Evolutionary conservation across 1,140 invertebrate species (phyloP).

Genomic region (Euschistus heros): DNA sequence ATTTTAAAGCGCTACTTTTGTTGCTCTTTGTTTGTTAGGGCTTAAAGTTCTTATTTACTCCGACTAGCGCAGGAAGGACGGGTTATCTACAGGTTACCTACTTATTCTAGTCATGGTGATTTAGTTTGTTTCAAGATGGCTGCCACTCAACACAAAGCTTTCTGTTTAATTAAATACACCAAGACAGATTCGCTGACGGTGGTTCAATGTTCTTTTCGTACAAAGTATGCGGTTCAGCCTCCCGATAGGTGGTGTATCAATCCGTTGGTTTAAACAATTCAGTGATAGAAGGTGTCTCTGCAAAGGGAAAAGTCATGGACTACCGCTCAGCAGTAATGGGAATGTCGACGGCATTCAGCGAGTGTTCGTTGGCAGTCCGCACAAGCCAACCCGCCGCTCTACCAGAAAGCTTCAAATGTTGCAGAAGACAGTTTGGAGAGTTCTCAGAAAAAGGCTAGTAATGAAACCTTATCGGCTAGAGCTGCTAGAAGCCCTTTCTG

Average conservation of each 20-base stretch:
- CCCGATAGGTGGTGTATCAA: background rate
- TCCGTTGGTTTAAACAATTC: background rate
- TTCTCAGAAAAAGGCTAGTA: conserved; percentile 7
- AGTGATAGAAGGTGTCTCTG: background rate
- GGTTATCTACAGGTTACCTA: too few species aligned
- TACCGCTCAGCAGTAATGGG: background rate
- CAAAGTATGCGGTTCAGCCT: background rate
- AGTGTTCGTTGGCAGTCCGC: background rate
- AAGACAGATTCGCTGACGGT: too few species aligned
- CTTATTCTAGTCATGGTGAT: too few species aligned
- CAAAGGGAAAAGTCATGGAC: conserved; percentile 14
- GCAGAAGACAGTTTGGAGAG: conserved; percentile 10
- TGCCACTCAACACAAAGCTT: too few species aligned
- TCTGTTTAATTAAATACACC: too few species aligned
- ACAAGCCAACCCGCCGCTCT: background rate
- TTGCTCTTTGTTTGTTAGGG: too few species aligned
- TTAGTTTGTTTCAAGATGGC: too few species aligned
- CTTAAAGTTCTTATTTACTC: too few species aligned
- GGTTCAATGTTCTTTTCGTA: too few species aligned
- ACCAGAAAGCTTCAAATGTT: conserved; percentile 3
- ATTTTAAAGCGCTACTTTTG: too few species aligned
- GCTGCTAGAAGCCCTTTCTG: conserved; percentile 11
- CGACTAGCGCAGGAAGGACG: too few species aligned
- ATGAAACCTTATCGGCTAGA: conserved; percentile 14
- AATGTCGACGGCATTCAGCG: conserved; percentile 3